Evolutionary conservation across 1,140 invertebrate species (phyloP).

Genomic region (Tetramorium simillimum): DNA sequence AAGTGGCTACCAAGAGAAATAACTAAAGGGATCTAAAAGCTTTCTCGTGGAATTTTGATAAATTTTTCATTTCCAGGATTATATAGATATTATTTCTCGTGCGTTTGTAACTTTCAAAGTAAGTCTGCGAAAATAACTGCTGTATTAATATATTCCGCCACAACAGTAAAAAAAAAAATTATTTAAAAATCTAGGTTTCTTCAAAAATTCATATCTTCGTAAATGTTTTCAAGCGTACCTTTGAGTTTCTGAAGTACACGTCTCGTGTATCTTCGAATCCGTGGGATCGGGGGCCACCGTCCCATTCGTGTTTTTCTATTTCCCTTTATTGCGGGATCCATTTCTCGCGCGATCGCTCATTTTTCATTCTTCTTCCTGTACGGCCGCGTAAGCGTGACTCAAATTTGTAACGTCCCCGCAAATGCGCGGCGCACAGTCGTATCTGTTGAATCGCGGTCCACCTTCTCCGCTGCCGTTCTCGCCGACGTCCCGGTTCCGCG

Average conservation of each 20-base stretch:
- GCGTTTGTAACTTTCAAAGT: not conserved
- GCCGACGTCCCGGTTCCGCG: not conserved
- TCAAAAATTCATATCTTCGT: not conserved
- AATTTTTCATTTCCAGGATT: not conserved
- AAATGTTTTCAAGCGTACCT: not conserved
- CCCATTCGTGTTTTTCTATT: not conserved
- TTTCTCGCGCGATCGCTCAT: slow-evolving; percentile 36
- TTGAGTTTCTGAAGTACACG: not conserved
- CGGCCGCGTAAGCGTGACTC: slow-evolving; percentile 20
- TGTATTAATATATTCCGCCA: not conserved
- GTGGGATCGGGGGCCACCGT: not conserved
- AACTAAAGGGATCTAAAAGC: not conserved
- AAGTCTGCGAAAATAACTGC: not conserved
- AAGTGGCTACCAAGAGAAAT: not conserved
- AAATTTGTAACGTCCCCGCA: slow-evolving; percentile 32
- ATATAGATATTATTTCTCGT: not conserved
- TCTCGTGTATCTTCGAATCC: not conserved
- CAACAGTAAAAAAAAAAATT: not conserved
- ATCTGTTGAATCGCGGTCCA: slow-evolving; percentile 18
- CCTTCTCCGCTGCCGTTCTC: not conserved
- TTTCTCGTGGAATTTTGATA: not conserved
- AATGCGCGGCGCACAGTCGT: slow-evolving; percentile 9
- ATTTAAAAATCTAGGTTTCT: not conserved
- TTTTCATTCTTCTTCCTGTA: slow-evolving; percentile 1
- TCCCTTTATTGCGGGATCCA: slow-evolving; percentile 10